These are phyloP conservation scores for Heliocidaris tuberculata DNA, from an alignment of 35 echinoderm and acorn worm genomes.

Conservation along the genomic window DNA sequence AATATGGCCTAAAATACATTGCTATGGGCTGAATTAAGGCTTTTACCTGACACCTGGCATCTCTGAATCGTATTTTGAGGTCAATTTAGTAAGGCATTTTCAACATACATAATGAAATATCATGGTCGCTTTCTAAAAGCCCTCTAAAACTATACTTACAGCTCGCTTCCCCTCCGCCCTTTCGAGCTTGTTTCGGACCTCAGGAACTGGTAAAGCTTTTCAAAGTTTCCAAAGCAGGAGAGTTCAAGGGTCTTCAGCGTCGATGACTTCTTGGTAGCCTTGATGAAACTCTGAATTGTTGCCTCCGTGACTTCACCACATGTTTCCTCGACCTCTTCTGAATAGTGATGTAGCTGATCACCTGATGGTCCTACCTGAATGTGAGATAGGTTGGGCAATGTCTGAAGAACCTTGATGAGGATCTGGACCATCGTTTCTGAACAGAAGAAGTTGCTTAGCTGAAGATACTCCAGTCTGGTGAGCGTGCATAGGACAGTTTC, in stretches of 20 bases:
- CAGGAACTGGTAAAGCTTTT: constrained; percentile 10
- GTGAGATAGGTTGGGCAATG: not conserved
- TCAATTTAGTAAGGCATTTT: no score
- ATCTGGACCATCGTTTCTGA: constrained; percentile 1
- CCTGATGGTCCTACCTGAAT: not conserved
- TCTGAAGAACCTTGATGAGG: not conserved
- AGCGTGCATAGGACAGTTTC: not conserved
- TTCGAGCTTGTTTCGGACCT: not conserved
- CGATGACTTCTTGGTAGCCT: constrained; percentile 23
- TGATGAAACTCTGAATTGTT: constrained; percentile 19
- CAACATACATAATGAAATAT: no score
- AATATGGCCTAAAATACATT: no score
- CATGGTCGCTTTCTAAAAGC: not conserved
- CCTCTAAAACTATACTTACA: constrained; percentile 8
- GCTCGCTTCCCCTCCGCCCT: not conserved
- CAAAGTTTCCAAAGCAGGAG: constrained; percentile 25
- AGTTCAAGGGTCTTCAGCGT: constrained; percentile 23
- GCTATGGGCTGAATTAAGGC: no score
- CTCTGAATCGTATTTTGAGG: no score
- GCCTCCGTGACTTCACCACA: constrained; percentile 15
- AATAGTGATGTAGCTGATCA: not conserved
- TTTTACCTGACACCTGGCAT: no score
- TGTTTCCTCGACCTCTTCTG: constrained; percentile 27
- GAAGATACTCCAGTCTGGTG: not conserved
- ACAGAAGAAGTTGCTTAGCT: constrained; percentile 26